Conservation (phyloP, 2,888 invertebrate species). For the Oxytorus armatus region DNA sequence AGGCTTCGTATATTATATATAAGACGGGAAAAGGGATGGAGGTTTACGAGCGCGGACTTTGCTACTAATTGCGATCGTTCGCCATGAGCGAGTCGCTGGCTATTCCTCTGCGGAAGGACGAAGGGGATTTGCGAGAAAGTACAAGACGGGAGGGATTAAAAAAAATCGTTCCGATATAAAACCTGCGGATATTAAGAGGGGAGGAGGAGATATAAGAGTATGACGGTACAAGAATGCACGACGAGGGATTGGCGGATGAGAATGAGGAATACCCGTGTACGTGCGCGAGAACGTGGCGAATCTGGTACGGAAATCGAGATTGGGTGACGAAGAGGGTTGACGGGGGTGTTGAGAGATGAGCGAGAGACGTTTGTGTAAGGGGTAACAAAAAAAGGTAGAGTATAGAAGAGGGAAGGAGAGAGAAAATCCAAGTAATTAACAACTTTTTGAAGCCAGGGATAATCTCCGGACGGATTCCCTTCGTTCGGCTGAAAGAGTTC, state of each 20-base stretch:
- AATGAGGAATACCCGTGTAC: conserved; percentile 46
- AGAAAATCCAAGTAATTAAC: conserved; percentile 84
- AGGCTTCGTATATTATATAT: conserved; percentile 20
- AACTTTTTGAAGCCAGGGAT: conserved; percentile 84
- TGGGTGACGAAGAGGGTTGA: not conserved
- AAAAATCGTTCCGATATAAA: conserved; percentile 78
- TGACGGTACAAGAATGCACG: conserved; percentile 71
- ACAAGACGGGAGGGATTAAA: conserved; percentile 63
- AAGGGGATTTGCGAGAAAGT: conserved; percentile 53
- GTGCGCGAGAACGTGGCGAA: conserved; percentile 34
- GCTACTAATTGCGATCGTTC: conserved; percentile 78
- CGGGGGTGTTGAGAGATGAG: conserved; percentile 52
- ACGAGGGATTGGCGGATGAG: conserved; percentile 54
- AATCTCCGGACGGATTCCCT: conserved; percentile 84
- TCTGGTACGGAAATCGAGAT: conserved; percentile 60
- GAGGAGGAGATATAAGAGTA: conserved; percentile 57
- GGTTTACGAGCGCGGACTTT: conserved; percentile 20
- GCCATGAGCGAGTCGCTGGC: conserved; percentile 65
- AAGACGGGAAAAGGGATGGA: not conserved
- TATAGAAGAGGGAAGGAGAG: conserved; percentile 70
- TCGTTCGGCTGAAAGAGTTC: conserved; percentile 84
- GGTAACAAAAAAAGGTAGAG: conserved; percentile 51
- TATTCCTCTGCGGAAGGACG: conserved; percentile 21
- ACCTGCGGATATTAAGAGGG: conserved; percentile 41
- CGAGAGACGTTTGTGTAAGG: conserved; percentile 57